Percentiles rank a stretch among this genome's conserved stretches.
These are phyloP conservation scores for Pycnonotus jocosus DNA, from an alignment of 2,113 vertebrate species.

Conservation along the genomic window DNA sequence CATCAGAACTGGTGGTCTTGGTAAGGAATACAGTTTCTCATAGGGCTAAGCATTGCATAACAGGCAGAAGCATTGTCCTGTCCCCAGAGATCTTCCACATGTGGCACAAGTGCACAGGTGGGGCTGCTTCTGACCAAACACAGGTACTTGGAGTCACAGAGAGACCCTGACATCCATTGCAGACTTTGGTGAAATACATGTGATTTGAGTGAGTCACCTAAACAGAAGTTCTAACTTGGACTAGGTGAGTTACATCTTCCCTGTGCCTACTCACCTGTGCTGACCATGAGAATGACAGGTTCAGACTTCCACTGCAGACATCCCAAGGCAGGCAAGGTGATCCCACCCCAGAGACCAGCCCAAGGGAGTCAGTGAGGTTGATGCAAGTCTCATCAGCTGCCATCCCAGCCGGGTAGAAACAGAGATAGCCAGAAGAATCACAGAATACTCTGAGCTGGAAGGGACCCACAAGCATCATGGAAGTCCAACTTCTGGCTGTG, in stretches of 20 bases:
- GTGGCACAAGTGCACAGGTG: neutral
- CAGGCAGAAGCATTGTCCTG: neutral
- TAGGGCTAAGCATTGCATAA: neutral
- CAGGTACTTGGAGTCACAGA: accelerated
- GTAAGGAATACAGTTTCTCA: neutral
- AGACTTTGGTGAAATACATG: neutral
- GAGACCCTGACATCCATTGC: neutral
- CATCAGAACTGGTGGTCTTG: neutral
- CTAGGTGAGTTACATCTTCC: neutral
- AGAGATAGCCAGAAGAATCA: neutral
- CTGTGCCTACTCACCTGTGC: accelerated
- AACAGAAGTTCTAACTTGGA: neutral
- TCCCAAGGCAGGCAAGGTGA: neutral
- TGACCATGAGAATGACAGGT: neutral
- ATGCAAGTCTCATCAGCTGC: accelerated
- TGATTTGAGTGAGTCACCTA: neutral
- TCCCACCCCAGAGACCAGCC: neutral
- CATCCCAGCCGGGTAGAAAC: neutral
- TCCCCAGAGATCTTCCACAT: neutral
- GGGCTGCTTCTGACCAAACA: neutral
- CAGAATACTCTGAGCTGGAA: neutral
- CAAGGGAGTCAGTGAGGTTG: neutral
- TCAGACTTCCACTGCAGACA: neutral
- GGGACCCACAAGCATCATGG: accelerated
- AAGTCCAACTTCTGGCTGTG: neutral